Evolutionary conservation across 2,797 vertebrate genomes (phyloP).

Genomic region (Glossophaga mutica): DNA sequence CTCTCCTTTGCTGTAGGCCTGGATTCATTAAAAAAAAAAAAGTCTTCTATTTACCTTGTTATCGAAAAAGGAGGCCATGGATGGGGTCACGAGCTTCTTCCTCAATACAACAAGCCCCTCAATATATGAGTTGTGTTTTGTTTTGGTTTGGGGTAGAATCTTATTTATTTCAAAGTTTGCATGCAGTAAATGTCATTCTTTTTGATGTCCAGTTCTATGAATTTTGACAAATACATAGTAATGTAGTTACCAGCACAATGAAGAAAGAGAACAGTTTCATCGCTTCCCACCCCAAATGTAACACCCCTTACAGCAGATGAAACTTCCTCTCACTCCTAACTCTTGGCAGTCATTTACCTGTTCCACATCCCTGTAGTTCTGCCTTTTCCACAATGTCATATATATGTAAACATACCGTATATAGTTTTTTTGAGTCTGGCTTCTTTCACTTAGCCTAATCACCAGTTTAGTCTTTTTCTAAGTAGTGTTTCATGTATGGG

Average conservation of each 20-base stretch:
- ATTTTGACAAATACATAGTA: neutral
- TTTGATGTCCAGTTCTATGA: neutral
- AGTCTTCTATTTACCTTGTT: neutral
- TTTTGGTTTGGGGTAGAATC: neutral
- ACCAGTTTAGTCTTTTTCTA: neutral
- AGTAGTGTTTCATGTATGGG: neutral
- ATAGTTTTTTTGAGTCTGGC: neutral
- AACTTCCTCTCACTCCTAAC: neutral
- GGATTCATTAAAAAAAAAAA: neutral
- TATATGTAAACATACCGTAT: neutral
- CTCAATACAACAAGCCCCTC: rapidly evolving
- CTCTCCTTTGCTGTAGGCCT: neutral
- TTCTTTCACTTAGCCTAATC: neutral
- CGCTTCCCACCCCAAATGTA: neutral
- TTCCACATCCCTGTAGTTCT: neutral
- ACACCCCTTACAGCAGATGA: neutral
- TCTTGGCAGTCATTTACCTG: neutral
- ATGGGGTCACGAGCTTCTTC: neutral
- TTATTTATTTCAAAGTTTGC: neutral
- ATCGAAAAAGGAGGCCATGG: neutral
- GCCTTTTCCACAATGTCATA: neutral
- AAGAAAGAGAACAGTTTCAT: neutral
- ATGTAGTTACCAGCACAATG: neutral
- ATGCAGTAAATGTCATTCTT: neutral
- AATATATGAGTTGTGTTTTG: neutral